Percentiles rank a stretch among this genome's conserved stretches.
These are phyloP conservation scores for Pyrrhosoma nymphula DNA, from an alignment of 2,888 invertebrate genomes.

Conservation along the genomic window DNA sequence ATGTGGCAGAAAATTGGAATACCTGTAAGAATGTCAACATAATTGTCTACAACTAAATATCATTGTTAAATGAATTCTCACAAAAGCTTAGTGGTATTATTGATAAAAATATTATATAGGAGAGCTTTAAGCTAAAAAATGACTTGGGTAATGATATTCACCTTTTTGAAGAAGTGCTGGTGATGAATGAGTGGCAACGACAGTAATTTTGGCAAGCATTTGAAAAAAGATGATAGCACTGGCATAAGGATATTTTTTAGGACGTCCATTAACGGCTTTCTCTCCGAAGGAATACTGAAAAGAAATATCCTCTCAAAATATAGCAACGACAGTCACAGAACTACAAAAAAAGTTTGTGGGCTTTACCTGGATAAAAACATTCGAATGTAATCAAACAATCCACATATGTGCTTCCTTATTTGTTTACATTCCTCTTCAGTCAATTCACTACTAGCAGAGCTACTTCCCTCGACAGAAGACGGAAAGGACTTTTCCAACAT, in stretches of 20 bases:
- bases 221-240: not conserved
- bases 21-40: too few relatives aligned
- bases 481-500: not conserved
- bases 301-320: not conserved
- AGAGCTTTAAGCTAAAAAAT: too few relatives aligned
- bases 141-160: not conserved
- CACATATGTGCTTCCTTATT: not conserved
- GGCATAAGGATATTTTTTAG: not conserved
- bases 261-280: not conserved
- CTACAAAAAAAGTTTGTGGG: not conserved
- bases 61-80: too few relatives aligned
- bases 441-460: not conserved
- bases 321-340: not conserved
- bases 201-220: not conserved
- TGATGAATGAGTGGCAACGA: not conserved
- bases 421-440: not conserved
- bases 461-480: not conserved
- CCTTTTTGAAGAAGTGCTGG: not conserved
- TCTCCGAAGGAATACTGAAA: conserved; percentile 14
- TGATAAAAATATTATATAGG: too few relatives aligned
- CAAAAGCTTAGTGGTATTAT: too few relatives aligned
- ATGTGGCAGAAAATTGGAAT: too few relatives aligned
- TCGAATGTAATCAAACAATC: not conserved
- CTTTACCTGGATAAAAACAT: not conserved
- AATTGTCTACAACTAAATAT: too few relatives aligned